phyloP scores from a whole-genome alignment of 2,888 invertebrate genomes.

The Conomelus anceps region DNA sequence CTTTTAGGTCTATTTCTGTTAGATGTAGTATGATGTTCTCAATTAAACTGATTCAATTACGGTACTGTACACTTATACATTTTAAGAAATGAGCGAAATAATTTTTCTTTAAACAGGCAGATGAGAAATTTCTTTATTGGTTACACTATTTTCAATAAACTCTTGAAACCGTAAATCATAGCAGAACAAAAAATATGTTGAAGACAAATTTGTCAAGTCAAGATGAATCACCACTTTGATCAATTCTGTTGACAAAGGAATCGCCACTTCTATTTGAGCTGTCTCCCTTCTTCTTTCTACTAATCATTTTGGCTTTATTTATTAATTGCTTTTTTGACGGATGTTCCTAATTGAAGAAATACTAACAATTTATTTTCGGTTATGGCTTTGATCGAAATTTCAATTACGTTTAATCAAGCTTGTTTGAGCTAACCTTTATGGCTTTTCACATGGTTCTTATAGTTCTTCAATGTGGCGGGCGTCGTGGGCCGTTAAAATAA shows the following conservation, averaged over 20 bases:
- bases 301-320: not conserved
- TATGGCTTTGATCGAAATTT: not conserved
- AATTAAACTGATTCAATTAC: too few relatives aligned
- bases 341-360: not conserved
- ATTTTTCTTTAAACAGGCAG: too few relatives aligned
- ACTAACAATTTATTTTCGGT: not conserved
- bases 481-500: too few relatives aligned
- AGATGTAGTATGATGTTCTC: too few relatives aligned
- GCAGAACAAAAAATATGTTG: not conserved
- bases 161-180: not conserved
- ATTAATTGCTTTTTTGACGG: not conserved
- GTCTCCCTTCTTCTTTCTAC: not conserved
- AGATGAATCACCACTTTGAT: not conserved
- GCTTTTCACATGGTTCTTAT: not conserved
- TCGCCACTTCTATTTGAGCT: not conserved
- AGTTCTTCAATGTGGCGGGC: too few relatives aligned
- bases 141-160: not conserved
- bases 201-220: not conserved
- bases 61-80: too few relatives aligned
- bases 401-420: not conserved
- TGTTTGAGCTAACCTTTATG: not conserved
- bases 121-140: not conserved
- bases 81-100: too few relatives aligned
- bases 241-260: not conserved
- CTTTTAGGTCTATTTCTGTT: too few relatives aligned